Base-by-base conservation (phyloP, 2,113 vertebrate genomes). In the Microtus richardsoni region DNA sequence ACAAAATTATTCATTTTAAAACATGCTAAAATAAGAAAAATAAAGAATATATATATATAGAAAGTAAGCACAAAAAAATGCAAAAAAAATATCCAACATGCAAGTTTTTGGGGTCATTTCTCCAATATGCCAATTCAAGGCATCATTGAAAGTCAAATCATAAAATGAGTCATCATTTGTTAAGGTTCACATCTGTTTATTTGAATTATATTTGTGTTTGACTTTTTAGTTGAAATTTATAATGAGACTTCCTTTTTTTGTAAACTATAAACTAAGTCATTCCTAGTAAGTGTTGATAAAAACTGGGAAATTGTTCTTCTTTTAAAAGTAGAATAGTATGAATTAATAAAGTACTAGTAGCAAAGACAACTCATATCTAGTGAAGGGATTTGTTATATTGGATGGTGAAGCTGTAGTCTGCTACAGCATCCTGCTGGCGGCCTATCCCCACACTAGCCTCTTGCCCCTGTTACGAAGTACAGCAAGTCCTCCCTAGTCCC, bases 1-100 rank as follows among this genome's bases (percentile, higher is more conserved):
- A 5, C 12, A 88, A 88, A 14, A 70, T 7, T 24, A 90, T 4
- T 68, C 5, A 78, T 78, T 71, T 1, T 92, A 0, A 86, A 97
- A 95, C 68, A 83, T 44, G 58, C 54, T 91, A 85, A 90, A 68
- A 60, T 44, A 80, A 95, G 80, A 83, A 71, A 89, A 96, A 62
- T 8, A 88, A 96, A 74, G 8, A 5, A 19, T 80, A 41, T 49
- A 47, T 49, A 47, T 47, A 47, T 47, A 47, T 7, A 47, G 17
- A 85, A n/a, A 92, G 89, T 83, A 80, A 90, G 24, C 5, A 89
- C 1, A 84, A 64, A 62, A 62, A 85, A 58, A 21, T 58, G 58
- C 58, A 58, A 58, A 58, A 54, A 54, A 58, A 91, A 36, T 71
- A 71, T 66, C 21, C 5, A 47, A 33, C 33, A 66, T 91, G 41